These are phyloP conservation scores for Aspidoscelis tigris DNA, from an alignment of 2,113 vertebrate genomes.

Conservation along the genomic window DNA sequence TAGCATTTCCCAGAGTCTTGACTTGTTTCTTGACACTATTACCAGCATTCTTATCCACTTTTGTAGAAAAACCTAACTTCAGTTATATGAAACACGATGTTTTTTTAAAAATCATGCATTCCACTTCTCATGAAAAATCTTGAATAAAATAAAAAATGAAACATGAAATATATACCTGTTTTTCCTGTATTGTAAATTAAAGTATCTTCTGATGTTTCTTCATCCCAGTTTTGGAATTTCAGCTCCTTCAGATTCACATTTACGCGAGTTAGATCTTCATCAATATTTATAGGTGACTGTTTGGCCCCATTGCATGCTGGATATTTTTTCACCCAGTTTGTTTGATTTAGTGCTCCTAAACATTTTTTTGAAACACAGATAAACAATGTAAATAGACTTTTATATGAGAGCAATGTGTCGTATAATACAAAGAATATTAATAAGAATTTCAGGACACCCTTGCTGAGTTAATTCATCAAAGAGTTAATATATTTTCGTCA, in stretches of 20 bases:
- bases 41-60: not conserved
- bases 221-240: slow-evolving; percentile 89
- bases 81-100: slow-evolving; percentile 36
- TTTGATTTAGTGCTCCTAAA: slow-evolving; percentile 92
- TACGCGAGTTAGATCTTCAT: slow-evolving; percentile 91
- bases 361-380: not conserved
- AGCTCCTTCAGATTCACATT: slow-evolving; percentile 92
- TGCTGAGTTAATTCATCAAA: not conserved
- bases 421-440: not conserved
- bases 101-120: slow-evolving; percentile 3
- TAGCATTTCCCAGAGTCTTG: slow-evolving; percentile 35
- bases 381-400: slow-evolving; percentile 6
- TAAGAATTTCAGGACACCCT: not conserved
- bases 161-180: slow-evolving; percentile 81
- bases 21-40: slow-evolving; percentile 33
- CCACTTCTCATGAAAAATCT: not conserved
- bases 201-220: slow-evolving; percentile 76
- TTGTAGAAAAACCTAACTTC: slow-evolving; percentile 16
- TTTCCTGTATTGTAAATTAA: slow-evolving; percentile 93
- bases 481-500: not conserved
- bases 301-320: slow-evolving; percentile 92
- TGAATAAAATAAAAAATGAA: slow-evolving; percentile 18
- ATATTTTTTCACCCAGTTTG: slow-evolving; percentile 94
- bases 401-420: not conserved
- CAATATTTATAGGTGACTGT: slow-evolving; percentile 95